These are phyloP conservation scores for Hypanus sabinus DNA, from an alignment of 2,113 vertebrate species.

Conservation along the genomic window DNA sequence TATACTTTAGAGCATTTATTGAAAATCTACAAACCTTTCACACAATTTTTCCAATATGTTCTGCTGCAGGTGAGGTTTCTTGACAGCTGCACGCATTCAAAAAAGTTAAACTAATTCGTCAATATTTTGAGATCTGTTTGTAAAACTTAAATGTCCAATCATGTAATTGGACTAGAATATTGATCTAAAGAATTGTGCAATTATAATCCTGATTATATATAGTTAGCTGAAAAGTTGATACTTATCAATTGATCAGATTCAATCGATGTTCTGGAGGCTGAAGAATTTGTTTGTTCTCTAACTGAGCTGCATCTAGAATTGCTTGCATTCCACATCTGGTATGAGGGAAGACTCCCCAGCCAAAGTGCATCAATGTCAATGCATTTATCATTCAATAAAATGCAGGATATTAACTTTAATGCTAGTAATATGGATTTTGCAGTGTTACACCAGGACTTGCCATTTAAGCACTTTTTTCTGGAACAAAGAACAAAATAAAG, in stretches of 20 bases:
- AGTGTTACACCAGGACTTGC: neutral
- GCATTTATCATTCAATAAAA: neutral
- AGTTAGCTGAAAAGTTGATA: neutral
- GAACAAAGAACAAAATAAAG: neutral
- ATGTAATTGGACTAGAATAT: neutral
- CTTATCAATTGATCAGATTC: neutral
- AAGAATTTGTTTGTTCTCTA: neutral
- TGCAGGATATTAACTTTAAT: neutral
- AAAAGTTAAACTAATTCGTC: neutral
- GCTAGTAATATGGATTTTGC: neutral
- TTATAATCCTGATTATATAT: neutral
- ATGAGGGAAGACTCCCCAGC: neutral
- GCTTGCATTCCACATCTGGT: neutral
- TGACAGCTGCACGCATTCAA: neutral
- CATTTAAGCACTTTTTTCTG: neutral
- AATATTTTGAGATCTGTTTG: neutral
- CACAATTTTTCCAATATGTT: no score
- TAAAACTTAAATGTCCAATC: neutral
- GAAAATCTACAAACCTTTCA: neutral
- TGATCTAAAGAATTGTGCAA: neutral
- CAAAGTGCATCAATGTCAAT: neutral
- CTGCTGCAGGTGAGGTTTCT: neutral
- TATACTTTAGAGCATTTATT: neutral
- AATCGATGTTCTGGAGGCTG: neutral
- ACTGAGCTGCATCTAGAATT: neutral